These are phyloP conservation scores for Drosophila antonietae DNA, from an alignment of 2,888 invertebrate species.

Conservation along the genomic window DNA sequence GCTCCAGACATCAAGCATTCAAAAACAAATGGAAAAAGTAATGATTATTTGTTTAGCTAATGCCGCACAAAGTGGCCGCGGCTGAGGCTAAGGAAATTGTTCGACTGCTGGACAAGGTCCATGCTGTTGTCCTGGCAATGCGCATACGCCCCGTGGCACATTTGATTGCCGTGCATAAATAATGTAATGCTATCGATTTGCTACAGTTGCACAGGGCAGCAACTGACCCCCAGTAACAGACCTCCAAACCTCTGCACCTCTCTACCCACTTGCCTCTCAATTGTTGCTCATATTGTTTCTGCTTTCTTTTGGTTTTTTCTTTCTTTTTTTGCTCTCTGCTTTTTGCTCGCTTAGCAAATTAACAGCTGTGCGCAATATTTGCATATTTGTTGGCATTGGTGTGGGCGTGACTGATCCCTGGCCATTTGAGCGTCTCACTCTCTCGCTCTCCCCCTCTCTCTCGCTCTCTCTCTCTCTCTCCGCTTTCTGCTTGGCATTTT, in stretches of 20 bases:
- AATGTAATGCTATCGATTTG: slow-evolving; percentile 54
- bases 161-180: slow-evolving; percentile 75
- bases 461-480: background rate
- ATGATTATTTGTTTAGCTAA: slow-evolving; percentile 81
- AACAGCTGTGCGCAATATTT: slow-evolving; percentile 75
- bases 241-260: background rate
- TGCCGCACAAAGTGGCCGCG: slow-evolving; percentile 78
- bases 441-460: background rate
- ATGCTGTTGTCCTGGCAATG: slow-evolving; percentile 28
- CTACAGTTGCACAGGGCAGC: slow-evolving; percentile 25
- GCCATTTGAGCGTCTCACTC: background rate
- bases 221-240: background rate
- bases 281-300: slow-evolving; percentile 62
- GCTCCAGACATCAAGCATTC: slow-evolving; percentile 65
- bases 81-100: slow-evolving; percentile 9
- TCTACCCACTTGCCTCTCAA: slow-evolving; percentile 21
- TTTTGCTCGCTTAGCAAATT: slow-evolving; percentile 67
- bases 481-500: slow-evolving; percentile 44
- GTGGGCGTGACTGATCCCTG: slow-evolving; percentile 23
- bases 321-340: background rate
- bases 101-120: slow-evolving; percentile 54
- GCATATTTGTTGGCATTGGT: slow-evolving; percentile 58
- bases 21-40: slow-evolving; percentile 81
- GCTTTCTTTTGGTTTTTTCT: background rate
- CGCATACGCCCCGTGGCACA: slow-evolving; percentile 79